Base-by-base conservation (phyloP, 2,888 invertebrate species). In the Liodrosophila aerea region DNA sequence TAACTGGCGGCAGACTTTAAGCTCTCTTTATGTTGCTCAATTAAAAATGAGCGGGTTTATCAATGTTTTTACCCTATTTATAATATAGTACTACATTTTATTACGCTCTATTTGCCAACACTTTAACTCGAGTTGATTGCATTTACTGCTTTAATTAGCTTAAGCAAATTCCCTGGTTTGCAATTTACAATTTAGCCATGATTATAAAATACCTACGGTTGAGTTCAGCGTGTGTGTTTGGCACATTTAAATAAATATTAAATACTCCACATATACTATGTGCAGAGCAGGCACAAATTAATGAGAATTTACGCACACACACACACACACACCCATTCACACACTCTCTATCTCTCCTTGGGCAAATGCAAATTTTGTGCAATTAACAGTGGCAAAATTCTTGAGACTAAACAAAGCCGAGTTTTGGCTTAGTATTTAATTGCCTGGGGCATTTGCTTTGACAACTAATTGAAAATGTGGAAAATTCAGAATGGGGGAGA, bases 201-300 rank as follows among this genome's bases (percentile, higher is more conserved):
- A 22, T 5, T 22, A 22, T 5, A 22, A 4, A 4, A 22, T 5
- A 22, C 22, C 2, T 22, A 22, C 22, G 22, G 22, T 22, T 22
- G 22, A 22, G 22, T 22, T 22, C 22, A n/a, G n/a, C n/a, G n/a
- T n/a, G n/a, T n/a, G n/a, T n/a, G n/a, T n/a, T n/a, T n/a, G n/a
- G n/a, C n/a, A 33, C 63, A 71, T 72, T 73, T 76, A 73, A 74
- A 71, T 76, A 73, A 34, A 64, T 58, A 29, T 43, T 64, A 29
- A 47, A 58, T 52, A 40, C 22, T 31, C 12, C 40, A 2, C 44
- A 15, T 43, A n/a, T n/a, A n/a, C 43, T 30, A 11, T 34, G 33
- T 64, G 82, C 77, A 59, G 63, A 73, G 71, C 65, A 61, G 57
- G 64, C 77, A 58, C 41, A 76, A 78, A 78, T 73, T 78, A 78